phyloP scores from a whole-genome alignment of 2,888 invertebrate species.

The Drosophila cognata region DNA sequence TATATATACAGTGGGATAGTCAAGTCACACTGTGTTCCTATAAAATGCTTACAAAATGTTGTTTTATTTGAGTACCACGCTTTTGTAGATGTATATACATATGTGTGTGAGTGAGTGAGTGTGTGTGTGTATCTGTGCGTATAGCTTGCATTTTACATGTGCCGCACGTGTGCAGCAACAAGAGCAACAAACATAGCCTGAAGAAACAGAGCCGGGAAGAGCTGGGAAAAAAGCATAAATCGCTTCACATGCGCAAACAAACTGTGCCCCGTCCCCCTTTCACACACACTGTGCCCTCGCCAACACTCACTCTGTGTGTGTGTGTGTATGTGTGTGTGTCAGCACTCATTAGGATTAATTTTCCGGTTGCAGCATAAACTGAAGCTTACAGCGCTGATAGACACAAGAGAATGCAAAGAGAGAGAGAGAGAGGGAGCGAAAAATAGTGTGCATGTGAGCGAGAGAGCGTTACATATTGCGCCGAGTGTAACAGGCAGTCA shows the following conservation, averaged over 20 bases:
- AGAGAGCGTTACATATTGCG: not conserved
- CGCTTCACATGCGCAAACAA: slow-evolving; percentile 78
- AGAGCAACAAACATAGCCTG: slow-evolving; percentile 41
- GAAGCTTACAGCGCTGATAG: slow-evolving; percentile 65
- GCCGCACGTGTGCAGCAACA: slow-evolving; percentile 71
- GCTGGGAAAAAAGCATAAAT: slow-evolving; percentile 66
- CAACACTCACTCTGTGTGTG: slow-evolving; percentile 13
- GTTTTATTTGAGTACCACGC: slow-evolving; percentile 63
- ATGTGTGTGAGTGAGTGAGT: slow-evolving; percentile 11
- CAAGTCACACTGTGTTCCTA: slow-evolving; percentile 65
- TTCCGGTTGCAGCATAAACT: slow-evolving; percentile 79
- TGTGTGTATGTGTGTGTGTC: slow-evolving; percentile 62
- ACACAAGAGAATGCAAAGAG: slow-evolving; percentile 25
- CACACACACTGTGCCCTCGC: not conserved
- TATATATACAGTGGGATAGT: slow-evolving; percentile 6
- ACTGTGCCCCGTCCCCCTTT: slow-evolving; percentile 33
- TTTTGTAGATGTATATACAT: slow-evolving; percentile 1
- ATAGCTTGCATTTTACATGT: slow-evolving; percentile 72
- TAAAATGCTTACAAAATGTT: slow-evolving; percentile 81
- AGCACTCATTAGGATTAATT: slow-evolving; percentile 81
- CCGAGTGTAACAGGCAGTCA: slow-evolving; percentile 6
- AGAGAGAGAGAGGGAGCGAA: not conserved
- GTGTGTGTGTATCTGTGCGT: slow-evolving; percentile 28
- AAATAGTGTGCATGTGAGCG: not conserved
- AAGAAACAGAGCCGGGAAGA: slow-evolving; percentile 46